phyloP scores from a whole-genome alignment of 2,888 invertebrate species.

The Unio pictorum region DNA sequence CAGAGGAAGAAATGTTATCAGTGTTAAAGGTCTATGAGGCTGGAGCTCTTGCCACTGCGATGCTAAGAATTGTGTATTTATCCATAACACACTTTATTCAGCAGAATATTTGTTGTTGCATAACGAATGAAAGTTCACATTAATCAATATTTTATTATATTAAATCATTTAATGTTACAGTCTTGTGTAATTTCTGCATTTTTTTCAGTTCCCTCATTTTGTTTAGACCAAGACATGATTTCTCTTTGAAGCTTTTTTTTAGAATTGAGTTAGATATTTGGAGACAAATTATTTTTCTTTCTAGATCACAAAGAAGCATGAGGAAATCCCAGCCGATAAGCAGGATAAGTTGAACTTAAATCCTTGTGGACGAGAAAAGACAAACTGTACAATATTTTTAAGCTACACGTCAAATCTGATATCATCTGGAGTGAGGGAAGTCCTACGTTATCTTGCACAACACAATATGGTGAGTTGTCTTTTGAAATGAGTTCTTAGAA shows the following conservation, averaged over 20 bases:
- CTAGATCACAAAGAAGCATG: conserved; percentile 80
- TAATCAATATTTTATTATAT: no score
- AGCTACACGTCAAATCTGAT: conserved; percentile 98
- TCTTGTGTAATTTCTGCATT: not conserved
- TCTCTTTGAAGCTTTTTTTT: not conserved
- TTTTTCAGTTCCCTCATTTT: not conserved
- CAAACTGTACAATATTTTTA: conserved; percentile 92
- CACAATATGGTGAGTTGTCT: conserved; percentile 79
- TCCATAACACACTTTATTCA: no score
- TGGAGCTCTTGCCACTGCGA: no score
- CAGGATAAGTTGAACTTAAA: conserved; percentile 84
- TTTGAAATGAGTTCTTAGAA: not conserved
- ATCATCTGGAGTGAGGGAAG: conserved; percentile 94
- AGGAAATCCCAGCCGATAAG: conserved; percentile 79
- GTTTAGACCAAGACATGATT: not conserved
- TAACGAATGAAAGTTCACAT: no score
- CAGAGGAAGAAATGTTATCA: no score
- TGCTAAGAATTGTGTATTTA: no score
- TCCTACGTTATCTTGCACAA: conserved; percentile 88
- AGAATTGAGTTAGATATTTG: not conserved
- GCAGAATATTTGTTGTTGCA: no score
- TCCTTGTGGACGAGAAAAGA: conserved; percentile 71
- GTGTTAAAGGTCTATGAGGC: no score
- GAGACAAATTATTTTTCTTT: conserved; percentile 19
- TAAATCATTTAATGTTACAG: no score